A percentile compares a stretch with the other conserved stretches of the same genome.
These are phyloP conservation scores for Hylia prasina DNA, from an alignment of 2,113 vertebrate species.

Conservation along the genomic window DNA sequence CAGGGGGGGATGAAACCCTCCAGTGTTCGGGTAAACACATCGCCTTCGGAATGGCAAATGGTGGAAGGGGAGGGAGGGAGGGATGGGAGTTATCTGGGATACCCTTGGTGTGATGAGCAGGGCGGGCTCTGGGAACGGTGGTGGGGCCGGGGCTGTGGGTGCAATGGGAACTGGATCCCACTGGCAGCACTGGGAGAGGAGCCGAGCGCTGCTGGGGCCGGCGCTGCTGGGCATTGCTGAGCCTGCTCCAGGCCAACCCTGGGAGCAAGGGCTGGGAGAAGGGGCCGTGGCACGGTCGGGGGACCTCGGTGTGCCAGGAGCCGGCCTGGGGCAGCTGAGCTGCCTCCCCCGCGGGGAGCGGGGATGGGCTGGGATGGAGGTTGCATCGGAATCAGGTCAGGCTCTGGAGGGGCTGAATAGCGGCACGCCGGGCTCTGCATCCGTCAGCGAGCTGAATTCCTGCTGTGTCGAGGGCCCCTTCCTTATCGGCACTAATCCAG, in stretches of 20 bases:
- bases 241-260: fast-evolving
- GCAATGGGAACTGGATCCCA: fast-evolving
- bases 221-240: not conserved
- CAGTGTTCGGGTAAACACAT: not conserved
- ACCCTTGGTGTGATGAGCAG: fast-evolving
- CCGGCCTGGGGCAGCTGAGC: not conserved
- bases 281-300: fast-evolving
- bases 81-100: not conserved
- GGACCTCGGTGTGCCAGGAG: not conserved
- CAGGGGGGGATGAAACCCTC: not conserved
- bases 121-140: not conserved
- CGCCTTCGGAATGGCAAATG: not conserved
- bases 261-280: not conserved
- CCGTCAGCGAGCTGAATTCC: not conserved
- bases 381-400: not conserved
- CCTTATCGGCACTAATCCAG: slow-evolving; percentile 35
- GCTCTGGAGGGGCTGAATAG: not conserved
- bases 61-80: not conserved
- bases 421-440: not conserved
- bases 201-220: not conserved
- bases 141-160: not conserved
- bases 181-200: not conserved
- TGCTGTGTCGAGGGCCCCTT: slow-evolving; percentile 1
- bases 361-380: not conserved
- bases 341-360: not conserved